Evolutionary conservation across 2,113 vertebrate species (phyloP).

Genomic region (human): DNA sequence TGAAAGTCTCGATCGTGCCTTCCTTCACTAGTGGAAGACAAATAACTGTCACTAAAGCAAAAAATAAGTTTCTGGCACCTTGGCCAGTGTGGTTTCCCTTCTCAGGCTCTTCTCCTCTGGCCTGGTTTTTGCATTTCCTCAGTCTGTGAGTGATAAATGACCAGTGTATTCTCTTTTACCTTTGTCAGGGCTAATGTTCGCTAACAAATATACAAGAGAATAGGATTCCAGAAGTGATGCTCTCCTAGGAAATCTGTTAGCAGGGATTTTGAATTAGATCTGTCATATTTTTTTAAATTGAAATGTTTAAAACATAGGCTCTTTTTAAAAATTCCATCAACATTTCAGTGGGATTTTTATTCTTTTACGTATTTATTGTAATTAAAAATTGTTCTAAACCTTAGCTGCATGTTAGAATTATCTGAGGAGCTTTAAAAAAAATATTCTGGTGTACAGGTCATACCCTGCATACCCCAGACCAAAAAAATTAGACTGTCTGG

Average conservation of each 20-base stretch:
- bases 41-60: not conserved
- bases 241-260: not conserved
- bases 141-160: not conserved
- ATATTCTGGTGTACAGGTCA: too few species aligned
- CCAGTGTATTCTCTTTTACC: not conserved
- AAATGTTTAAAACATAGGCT: not conserved
- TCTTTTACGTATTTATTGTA: too few species aligned
- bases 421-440: too few species aligned
- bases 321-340: too few species aligned
- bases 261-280: not conserved
- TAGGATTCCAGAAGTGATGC: not conserved
- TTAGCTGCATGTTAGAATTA: too few species aligned
- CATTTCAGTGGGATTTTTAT: too few species aligned
- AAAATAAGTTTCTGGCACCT: conserved; percentile 29
- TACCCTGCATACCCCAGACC: too few species aligned
- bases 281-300: not conserved
- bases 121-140: conserved; percentile 64
- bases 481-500: too few species aligned
- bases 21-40: not conserved
- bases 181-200: not conserved
- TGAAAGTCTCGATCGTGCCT: not conserved
- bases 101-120: conserved; percentile 49
- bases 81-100: conserved; percentile 74
- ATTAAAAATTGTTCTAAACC: too few species aligned
- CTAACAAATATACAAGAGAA: not conserved